Conservation (phyloP, 2,113 vertebrate species). For the Eira barbara region DNA sequence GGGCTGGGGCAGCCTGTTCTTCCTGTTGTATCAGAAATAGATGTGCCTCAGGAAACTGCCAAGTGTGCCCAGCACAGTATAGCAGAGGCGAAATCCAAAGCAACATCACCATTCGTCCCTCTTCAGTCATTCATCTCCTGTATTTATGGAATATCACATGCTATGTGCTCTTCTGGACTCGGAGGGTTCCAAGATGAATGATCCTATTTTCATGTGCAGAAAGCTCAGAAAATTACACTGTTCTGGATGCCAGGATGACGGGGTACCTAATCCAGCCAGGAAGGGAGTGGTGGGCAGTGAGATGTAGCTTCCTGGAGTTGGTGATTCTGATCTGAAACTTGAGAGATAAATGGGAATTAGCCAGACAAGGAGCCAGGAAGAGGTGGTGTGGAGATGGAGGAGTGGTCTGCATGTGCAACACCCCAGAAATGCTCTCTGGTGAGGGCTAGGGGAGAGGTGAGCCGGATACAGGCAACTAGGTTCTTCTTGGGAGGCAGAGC, state of each 20-base stretch:
- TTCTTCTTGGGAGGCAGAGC: neutral
- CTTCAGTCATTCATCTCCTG: neutral
- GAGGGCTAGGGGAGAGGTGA: neutral
- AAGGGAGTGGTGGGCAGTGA: neutral
- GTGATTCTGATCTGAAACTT: neutral
- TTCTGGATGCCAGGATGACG: no score
- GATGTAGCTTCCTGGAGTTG: neutral
- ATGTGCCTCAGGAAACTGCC: neutral
- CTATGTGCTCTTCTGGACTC: neutral
- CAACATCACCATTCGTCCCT: neutral
- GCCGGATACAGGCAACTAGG: neutral
- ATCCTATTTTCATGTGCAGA: neutral
- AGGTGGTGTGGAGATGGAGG: neutral
- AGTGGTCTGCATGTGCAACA: rapidly evolving
- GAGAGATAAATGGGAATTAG: neutral
- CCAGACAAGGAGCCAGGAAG: neutral
- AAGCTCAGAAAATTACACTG: no score
- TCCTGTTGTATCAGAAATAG: neutral
- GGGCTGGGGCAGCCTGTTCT: neutral
- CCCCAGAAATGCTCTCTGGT: neutral
- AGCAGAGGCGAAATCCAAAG: neutral
- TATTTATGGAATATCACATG: neutral
- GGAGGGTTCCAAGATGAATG: neutral
- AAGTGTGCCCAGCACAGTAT: rapidly evolving
- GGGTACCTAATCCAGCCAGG: neutral